Conservation (phyloP, 2,888 invertebrate species). For the Cheilosia variabilis region DNA sequence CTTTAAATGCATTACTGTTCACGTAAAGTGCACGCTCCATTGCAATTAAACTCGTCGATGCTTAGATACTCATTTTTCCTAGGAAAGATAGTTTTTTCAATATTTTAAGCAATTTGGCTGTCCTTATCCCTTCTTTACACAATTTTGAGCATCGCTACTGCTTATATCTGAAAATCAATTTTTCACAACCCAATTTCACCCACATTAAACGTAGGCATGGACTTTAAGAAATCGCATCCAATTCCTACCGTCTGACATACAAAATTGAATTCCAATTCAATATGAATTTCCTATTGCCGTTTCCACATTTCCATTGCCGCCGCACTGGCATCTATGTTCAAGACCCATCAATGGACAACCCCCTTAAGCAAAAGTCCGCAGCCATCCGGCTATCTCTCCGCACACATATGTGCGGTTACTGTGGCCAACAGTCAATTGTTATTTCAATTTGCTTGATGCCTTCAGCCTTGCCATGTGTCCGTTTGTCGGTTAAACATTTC, state of each 20-base stretch:
- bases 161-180: too few relatives aligned
- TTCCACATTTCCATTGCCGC: constrained; percentile 44
- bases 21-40: too few relatives aligned
- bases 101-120: too few relatives aligned
- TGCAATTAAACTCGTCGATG: too few relatives aligned
- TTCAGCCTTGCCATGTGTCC: constrained; percentile 39
- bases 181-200: too few relatives aligned
- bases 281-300: constrained; percentile 54
- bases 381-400: constrained; percentile 42
- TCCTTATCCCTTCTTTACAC: too few relatives aligned
- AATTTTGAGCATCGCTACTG: too few relatives aligned
- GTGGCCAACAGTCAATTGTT: constrained; percentile 69
- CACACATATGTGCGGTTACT: constrained; percentile 50
- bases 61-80: too few relatives aligned
- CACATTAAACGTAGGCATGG: too few relatives aligned
- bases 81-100: too few relatives aligned
- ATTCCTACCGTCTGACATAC: not conserved
- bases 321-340: constrained; percentile 2
- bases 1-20: too few relatives aligned
- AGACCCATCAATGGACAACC: constrained; percentile 10
- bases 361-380: constrained; percentile 43
- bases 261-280: constrained; percentile 67
- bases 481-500: constrained; percentile 75
- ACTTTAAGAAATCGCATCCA: too few relatives aligned
- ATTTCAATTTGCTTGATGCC: constrained; percentile 65